phyloP scores from a whole-genome alignment of 92 coral and sea anemone genomes.

The Paramuricea clavata region DNA sequence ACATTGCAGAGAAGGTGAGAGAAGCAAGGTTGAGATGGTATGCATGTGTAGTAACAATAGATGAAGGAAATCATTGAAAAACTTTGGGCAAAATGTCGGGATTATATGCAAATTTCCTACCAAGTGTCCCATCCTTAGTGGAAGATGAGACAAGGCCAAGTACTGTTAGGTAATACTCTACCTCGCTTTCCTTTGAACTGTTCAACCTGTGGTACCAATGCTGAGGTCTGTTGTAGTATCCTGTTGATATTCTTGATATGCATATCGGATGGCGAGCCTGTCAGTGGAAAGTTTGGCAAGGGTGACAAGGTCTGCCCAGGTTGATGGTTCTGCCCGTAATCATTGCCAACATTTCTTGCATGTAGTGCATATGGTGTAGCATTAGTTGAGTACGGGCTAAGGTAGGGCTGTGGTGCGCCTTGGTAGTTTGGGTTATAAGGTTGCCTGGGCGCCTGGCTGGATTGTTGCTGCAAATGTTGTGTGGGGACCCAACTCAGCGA shows the following conservation, averaged over 20 bases:
- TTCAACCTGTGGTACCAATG: conserved; percentile 80
- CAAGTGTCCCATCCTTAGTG: too few relatives aligned
- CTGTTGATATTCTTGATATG: conserved; percentile 80
- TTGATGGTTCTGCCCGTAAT: conserved; percentile 27
- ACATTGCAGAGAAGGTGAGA: too few relatives aligned
- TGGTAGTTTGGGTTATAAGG: conserved; percentile 47
- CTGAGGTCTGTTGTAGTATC: conserved; percentile 84
- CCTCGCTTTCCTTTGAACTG: conserved; percentile 90
- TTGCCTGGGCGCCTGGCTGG: conserved; percentile 49
- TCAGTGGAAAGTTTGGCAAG: conserved; percentile 44
- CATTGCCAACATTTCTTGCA: neutral
- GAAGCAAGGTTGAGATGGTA: too few relatives aligned
- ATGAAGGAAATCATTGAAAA: too few relatives aligned
- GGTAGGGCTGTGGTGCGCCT: neutral
- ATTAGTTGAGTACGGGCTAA: neutral
- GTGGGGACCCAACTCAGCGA: conserved; percentile 48
- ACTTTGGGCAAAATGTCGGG: too few relatives aligned
- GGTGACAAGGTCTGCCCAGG: conserved; percentile 37
- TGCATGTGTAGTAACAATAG: too few relatives aligned
- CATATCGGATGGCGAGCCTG: conserved; percentile 30
- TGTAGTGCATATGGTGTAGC: conserved; percentile 31
- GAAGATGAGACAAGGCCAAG: too few relatives aligned
- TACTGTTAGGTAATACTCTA: too few relatives aligned
- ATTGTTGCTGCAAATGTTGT: conserved; percentile 35
- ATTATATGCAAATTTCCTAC: too few relatives aligned